Evolutionary conservation across 1,140 invertebrate genomes (phyloP), one percentile per base, ranked within the genome.

Genomic region (Aphelenchoides fujianensis): DNA sequence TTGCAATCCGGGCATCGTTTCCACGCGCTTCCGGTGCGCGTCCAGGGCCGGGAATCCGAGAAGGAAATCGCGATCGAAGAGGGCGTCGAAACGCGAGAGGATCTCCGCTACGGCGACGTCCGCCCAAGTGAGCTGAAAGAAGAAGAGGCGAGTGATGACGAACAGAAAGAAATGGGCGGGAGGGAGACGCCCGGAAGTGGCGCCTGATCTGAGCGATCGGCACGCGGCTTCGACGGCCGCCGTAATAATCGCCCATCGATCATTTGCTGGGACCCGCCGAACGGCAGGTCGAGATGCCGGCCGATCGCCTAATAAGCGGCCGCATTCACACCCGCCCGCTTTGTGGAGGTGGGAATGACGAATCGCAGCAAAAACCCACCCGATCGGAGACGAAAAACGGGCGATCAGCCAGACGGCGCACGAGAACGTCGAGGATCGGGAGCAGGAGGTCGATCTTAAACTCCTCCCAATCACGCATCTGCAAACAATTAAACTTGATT

Each of bases 41-140:
- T 73, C 52, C 41, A 72, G 61, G 16, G 52, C 28, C 41, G 70
- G 71, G 32, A 30, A 54, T 5, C 23, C 12, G 31, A 31, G 30
- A n/a, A 72, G 35, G 57, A 72, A 54, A 28, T 72, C 23, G 3
- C 53, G 28, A 3, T 72, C 70, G 23, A 73, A 72, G 36, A 74
- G 34, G 27, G 53, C 57, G n/a, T 27, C 36, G 30, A 72, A 72
- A 3, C 70, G 31, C 5, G 54, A 59, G 5, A 72, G 37, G 32
- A 72, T 31, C 35, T 72, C 70, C 0, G 71, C 70, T 12, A 72
- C 70, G 7, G 27, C 41, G 19, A 72, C 23, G 37, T 72, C 70
- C 1, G 70, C 70, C 70, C 23, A 74, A 2, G 70, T 35, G 27
- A 74, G 52, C 70, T 71, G 70, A 74, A 71, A 70, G 32, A 32